Evolutionary conservation across 2,888 invertebrate genomes (phyloP).

Genomic region (Bugula neritina): DNA sequence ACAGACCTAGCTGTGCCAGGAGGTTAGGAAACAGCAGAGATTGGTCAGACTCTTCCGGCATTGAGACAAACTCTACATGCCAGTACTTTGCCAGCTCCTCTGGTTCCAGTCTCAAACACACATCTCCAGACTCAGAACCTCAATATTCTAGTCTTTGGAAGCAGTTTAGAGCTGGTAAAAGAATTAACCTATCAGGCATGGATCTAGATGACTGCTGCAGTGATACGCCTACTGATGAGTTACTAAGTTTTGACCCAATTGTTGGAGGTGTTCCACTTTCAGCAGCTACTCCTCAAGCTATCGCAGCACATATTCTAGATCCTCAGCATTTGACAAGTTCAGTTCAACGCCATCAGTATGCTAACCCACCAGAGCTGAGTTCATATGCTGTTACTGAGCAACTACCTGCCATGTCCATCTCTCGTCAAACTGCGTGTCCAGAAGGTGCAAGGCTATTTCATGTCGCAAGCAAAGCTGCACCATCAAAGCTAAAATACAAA

Average conservation of each 20-base stretch:
- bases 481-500: neutral
- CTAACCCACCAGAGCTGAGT: neutral
- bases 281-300: neutral
- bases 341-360: neutral
- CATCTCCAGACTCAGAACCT: neutral
- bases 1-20: neutral
- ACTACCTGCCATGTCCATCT: neutral
- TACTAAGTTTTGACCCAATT: neutral
- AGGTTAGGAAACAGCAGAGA: neutral
- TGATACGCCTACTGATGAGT: neutral
- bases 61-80: neutral
- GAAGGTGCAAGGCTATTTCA: neutral
- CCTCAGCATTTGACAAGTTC: neutral
- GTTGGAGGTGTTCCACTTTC: neutral
- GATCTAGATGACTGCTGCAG: neutral
- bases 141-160: neutral
- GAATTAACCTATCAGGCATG: neutral
- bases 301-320: neutral
- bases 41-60: neutral
- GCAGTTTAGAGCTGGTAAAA: neutral
- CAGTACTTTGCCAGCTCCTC: neutral
- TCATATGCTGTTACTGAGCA: neutral
- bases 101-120: neutral
- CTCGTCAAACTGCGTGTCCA: neutral
- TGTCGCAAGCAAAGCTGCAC: neutral